A percentile compares a stretch with the other conserved stretches of the same genome.
Conservation (phyloP, 2,888 invertebrate species). For the Odontomyia ornata region DNA sequence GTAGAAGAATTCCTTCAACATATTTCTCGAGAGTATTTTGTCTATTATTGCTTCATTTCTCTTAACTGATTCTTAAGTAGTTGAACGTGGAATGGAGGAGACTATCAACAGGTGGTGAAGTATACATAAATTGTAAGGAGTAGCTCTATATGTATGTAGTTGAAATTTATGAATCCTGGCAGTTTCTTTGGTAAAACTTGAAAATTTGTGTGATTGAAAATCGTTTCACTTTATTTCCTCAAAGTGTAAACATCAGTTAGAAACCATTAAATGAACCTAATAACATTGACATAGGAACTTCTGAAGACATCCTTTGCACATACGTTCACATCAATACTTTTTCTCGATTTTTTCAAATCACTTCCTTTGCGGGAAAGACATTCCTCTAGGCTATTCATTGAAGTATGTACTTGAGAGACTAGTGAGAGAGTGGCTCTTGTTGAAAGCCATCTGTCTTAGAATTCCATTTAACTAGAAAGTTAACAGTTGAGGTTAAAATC, state of each 20-base stretch:
- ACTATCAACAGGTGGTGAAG: neutral
- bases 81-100: neutral
- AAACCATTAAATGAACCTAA: neutral
- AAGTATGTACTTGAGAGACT: no score
- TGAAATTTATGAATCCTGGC: neutral
- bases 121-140: neutral
- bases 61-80: conserved; percentile 7
- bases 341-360: no score
- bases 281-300: neutral
- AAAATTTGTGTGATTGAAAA: neutral
- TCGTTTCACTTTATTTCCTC: no score
- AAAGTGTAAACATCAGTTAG: neutral
- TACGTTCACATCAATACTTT: no score
- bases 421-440: neutral
- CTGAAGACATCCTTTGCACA: neutral
- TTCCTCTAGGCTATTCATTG: no score
- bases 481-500: conserved; percentile 10
- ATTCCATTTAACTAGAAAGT: conserved; percentile 6
- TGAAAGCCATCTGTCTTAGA: neutral
- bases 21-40: conserved; percentile 19
- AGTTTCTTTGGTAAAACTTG: neutral
- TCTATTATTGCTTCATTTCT: neutral
- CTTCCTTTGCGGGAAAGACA: no score
- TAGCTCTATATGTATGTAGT: no score
- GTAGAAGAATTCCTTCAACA: neutral